Conservation (phyloP, 1,140 invertebrate genomes). For the Epicauta chinensis region DNA sequence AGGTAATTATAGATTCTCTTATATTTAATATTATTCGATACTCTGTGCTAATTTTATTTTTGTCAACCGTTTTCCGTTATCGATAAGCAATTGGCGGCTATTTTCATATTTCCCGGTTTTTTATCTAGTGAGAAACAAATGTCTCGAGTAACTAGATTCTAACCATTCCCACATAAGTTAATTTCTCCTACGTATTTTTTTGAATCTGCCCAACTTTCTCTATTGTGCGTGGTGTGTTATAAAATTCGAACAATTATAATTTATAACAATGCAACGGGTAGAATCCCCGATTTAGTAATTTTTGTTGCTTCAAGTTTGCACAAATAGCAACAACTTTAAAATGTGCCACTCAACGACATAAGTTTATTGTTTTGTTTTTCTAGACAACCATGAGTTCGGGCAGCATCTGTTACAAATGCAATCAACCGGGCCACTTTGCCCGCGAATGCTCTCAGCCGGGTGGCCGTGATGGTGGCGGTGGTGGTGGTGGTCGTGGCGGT, state of each 20-base stretch:
- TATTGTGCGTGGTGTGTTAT: background rate
- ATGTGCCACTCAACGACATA: too few relatives aligned
- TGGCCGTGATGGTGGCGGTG: slow-evolving; percentile 48
- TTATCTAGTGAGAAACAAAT: background rate
- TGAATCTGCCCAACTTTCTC: background rate
- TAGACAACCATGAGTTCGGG: slow-evolving; percentile 58
- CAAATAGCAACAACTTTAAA: too few relatives aligned
- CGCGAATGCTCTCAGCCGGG: slow-evolving; percentile 72
- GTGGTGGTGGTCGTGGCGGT: slow-evolving; percentile 45
- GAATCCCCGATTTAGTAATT: too few relatives aligned
- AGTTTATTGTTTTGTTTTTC: slow-evolving; percentile 14
- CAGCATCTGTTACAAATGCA: slow-evolving; percentile 83
- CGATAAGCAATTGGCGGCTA: too few relatives aligned
- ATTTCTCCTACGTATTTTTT: background rate
- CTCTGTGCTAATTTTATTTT: too few relatives aligned
- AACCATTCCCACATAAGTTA: background rate
- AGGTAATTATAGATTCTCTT: too few relatives aligned
- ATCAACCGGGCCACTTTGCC: slow-evolving; percentile 79
- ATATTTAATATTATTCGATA: too few relatives aligned
- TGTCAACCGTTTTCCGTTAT: too few relatives aligned
- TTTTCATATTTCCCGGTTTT: too few relatives aligned
- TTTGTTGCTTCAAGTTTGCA: too few relatives aligned
- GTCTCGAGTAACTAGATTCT: background rate
- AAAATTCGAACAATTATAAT: background rate
- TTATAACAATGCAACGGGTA: too few relatives aligned